Evolutionary conservation across 2,888 invertebrate genomes (phyloP).

Genomic region (Chaetogeoica ovagalla): DNA sequence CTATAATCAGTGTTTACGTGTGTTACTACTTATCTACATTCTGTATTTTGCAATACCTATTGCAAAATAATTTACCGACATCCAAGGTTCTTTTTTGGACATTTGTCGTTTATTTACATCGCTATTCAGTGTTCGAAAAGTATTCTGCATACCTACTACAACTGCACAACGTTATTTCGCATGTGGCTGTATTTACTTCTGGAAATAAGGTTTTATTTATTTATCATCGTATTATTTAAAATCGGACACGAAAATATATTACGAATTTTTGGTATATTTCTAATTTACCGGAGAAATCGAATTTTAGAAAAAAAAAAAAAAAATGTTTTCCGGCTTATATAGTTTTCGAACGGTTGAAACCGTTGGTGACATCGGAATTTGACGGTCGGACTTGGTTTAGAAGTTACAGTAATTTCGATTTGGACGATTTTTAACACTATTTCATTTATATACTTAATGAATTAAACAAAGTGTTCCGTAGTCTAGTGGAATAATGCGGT

Average conservation of each 20-base stretch:
- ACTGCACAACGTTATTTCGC: neutral
- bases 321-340: no score
- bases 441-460: no score
- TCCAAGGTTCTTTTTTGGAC: neutral
- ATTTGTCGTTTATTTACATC: neutral
- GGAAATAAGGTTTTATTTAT: conserved; percentile 21
- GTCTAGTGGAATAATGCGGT: no score
- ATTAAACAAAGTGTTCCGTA: no score
- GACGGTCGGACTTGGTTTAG: no score
- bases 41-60: neutral
- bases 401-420: no score
- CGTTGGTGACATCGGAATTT: no score
- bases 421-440: no score
- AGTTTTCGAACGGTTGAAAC: no score
- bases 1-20: conserved; percentile 22
- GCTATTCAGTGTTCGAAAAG: neutral
- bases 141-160: neutral
- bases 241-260: neutral
- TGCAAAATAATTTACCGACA: neutral
- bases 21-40: neutral
- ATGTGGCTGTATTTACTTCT: conserved; percentile 13
- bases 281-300: no score
- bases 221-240: neutral
- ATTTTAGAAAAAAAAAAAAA: no score
- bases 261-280: no score